Evolutionary conservation across 2,888 invertebrate genomes (phyloP), one percentile per base, ranked within the genome.

Genomic region (Chrysotoxum bicinctum): DNA sequence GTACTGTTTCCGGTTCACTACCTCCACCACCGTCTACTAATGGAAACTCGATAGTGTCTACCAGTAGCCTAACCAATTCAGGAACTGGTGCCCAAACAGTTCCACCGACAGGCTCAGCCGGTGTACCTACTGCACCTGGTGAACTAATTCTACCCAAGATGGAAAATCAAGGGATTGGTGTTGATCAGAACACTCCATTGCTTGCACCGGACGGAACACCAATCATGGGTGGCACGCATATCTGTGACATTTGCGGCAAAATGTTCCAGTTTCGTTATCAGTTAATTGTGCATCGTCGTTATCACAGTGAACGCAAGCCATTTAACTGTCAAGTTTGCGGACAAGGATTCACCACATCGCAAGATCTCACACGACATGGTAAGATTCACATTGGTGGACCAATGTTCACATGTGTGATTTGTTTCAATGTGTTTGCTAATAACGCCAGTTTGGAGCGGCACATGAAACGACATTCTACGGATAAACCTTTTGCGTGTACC

Each of bases 231-330:
- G 93, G 94, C 3, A 90, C 90, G 86, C 96, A 97, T 91, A 94
- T 95, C 19, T 97, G 97, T 91, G 97, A 97, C 91, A 94, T 97
- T 81, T 97, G 97, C 89, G 96, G 96, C 68, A 97, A 97, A 92
- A 95, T 96, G 92, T 97, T 97, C 92, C 96, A 96, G 89, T 97
- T 96, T 91, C 95, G 97, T 77, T 97, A 97, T 92, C 97, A 97
- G 90, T 93, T 97, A 79, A 97, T 97, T 89, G 97, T 97, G 50
- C 97, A 97, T 92, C 93, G 96, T 89, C 94, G 97, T 88, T 97
- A 97, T 92, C 97, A 97, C 89, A 96, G 95, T 50, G 97, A 97
- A 92, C 94, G 95, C 88, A 97, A 97, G 91, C 97, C 97, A 52
- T 97, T 96, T 90, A 96, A 96, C 82, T 94, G 94, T 91, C 94